These are phyloP conservation scores for Scaptodrosophila latifasciaeformis DNA, from an alignment of 2,888 invertebrate species.

Conservation along the genomic window DNA sequence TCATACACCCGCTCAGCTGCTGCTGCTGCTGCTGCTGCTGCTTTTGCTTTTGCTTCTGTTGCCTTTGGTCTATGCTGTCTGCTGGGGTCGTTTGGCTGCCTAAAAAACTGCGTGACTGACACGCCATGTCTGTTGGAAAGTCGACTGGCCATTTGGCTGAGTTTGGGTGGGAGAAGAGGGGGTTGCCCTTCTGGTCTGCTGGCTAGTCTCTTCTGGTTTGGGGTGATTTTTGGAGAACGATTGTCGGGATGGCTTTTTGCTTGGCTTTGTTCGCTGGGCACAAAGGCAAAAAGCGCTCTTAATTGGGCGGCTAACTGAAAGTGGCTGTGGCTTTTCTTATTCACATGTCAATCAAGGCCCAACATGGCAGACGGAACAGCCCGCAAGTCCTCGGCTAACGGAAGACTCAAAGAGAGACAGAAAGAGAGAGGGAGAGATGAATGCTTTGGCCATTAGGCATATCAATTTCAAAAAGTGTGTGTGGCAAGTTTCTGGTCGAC, in stretches of 20 bases:
- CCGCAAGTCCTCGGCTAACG: too few species aligned
- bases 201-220: not conserved
- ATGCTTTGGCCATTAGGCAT: constrained; percentile 22
- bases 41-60: not conserved
- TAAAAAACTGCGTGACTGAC: constrained; percentile 70
- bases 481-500: constrained; percentile 23
- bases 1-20: not conserved
- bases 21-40: not conserved
- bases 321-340: constrained; percentile 63
- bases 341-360: constrained; percentile 64
- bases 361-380: constrained; percentile 5
- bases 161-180: too few species aligned
- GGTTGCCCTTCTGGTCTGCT: not conserved
- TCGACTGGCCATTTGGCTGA: not conserved
- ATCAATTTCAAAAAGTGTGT: constrained; percentile 49
- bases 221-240: too few species aligned
- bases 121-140: constrained; percentile 34
- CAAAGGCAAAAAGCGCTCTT: constrained; percentile 66
- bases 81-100: constrained; percentile 53
- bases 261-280: constrained; percentile 53
- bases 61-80: constrained; percentile 11
- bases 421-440: constrained; percentile 16
- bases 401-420: not conserved
- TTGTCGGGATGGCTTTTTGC: constrained; percentile 37
- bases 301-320: constrained; percentile 59